phyloP scores from a whole-genome alignment of 2,797 vertebrate genomes.

The Pteropus rufus region DNA sequence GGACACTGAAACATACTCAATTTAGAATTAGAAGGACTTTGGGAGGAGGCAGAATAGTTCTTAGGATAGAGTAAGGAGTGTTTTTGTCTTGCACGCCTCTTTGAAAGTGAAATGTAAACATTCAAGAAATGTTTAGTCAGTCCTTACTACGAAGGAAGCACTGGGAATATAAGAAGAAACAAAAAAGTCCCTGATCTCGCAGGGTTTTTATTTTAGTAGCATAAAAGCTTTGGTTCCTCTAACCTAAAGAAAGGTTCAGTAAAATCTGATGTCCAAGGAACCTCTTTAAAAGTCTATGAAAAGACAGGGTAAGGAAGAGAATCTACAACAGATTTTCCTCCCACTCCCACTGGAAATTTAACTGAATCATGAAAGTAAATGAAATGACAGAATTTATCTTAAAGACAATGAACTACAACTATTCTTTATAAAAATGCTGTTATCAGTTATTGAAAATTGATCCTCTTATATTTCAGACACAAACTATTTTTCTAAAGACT shows the following conservation, averaged over 20 bases:
- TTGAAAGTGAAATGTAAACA: neutral
- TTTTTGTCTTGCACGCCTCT: neutral
- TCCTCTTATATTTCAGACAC: neutral
- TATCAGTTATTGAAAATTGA: neutral
- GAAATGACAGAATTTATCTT: neutral
- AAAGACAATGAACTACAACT: neutral
- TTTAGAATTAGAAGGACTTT: neutral
- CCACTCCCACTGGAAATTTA: neutral
- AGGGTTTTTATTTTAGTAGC: neutral
- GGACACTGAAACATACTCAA: neutral
- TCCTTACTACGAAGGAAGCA: neutral
- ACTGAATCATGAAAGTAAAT: neutral
- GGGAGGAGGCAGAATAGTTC: neutral
- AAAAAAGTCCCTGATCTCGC: neutral
- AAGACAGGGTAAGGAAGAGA: neutral
- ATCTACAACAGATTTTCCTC: neutral
- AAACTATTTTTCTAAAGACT: neutral
- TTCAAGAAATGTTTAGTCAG: neutral
- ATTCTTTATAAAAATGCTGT: neutral
- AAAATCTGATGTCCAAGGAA: neutral
- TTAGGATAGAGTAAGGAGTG: neutral
- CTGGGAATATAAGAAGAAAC: neutral
- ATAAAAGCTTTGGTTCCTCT: slow-evolving; percentile 1
- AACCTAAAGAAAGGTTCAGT: neutral
- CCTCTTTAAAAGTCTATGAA: neutral